A percentile compares a stretch with the other conserved stretches of the same genome.
phyloP scores from a whole-genome alignment of 2,888 invertebrate genomes.

The Parelbella ahira region DNA sequence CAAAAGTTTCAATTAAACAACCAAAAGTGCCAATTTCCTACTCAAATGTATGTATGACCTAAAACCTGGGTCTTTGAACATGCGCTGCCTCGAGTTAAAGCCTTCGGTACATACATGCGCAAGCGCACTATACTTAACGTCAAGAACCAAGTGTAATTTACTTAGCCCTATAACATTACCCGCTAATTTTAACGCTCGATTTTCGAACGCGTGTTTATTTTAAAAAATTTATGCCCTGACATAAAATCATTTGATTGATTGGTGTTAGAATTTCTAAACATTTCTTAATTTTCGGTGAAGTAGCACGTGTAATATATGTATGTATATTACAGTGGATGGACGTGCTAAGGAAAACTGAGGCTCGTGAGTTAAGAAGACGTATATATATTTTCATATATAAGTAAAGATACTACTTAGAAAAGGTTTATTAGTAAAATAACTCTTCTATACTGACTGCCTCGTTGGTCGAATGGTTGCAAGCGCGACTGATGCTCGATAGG shows the following conservation, averaged over 20 bases:
- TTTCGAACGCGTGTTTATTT: slow-evolving; percentile 49
- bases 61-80: slow-evolving; percentile 26
- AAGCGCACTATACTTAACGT: slow-evolving; percentile 46
- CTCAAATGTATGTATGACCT: slow-evolving; percentile 29
- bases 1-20: slow-evolving; percentile 23
- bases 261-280: too few relatives aligned
- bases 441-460: too few relatives aligned
- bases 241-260: slow-evolving; percentile 55
- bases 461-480: too few relatives aligned
- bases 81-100: slow-evolving; percentile 22
- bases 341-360: too few relatives aligned
- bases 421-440: too few relatives aligned
- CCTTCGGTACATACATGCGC: slow-evolving; percentile 30
- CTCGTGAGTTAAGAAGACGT: too few relatives aligned
- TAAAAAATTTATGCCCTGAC: slow-evolving; percentile 51
- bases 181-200: slow-evolving; percentile 45
- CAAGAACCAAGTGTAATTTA: slow-evolving; percentile 49
- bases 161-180: slow-evolving; percentile 46
- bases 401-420: too few relatives aligned
- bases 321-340: too few relatives aligned
- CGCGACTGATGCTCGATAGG: too few relatives aligned
- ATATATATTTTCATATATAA: too few relatives aligned
- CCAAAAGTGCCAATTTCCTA: slow-evolving; percentile 29
- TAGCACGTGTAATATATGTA: too few relatives aligned
- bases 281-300: too few relatives aligned